phyloP scores from a whole-genome alignment of 1,140 invertebrate species.

The Branchinecta lindahli region DNA sequence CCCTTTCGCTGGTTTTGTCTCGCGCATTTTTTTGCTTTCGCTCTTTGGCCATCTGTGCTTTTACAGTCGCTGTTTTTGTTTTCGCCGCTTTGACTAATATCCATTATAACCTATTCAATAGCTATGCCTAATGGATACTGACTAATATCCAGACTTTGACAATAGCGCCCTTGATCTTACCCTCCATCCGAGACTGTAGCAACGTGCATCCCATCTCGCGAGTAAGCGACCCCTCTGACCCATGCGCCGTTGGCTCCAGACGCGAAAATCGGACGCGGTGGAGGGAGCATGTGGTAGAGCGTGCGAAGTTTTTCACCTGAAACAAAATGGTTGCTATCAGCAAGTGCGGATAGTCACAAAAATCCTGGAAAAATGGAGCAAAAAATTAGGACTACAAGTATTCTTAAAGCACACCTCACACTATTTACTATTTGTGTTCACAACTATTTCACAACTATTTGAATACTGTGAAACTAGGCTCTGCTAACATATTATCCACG shows the following conservation, averaged over 20 bases:
- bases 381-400: neutral
- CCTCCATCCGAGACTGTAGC: conserved; percentile 38
- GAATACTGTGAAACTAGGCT: no score
- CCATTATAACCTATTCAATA: no score
- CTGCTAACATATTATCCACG: no score
- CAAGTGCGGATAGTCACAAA: neutral
- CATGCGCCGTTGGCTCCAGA: conserved; percentile 38
- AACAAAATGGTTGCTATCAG: conserved; percentile 13
- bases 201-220: conserved; percentile 33
- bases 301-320: conserved; percentile 21
- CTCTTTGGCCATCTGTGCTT: no score
- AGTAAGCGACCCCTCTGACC: conserved; percentile 35
- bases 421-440: neutral
- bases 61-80: no score
- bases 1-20: no score
- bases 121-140: no score
- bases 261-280: conserved; percentile 39
- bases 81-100: no score
- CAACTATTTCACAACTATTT: conserved; percentile 14
- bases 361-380: neutral
- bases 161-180: conserved; percentile 26
- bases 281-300: conserved; percentile 34
- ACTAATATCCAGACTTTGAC: no score
- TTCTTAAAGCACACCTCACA: no score
- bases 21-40: no score